A percentile compares a stretch with the other conserved stretches of the same genome.
phyloP scores from a whole-genome alignment of 2,113 vertebrate genomes.

The Takifugu bimaculatus region DNA sequence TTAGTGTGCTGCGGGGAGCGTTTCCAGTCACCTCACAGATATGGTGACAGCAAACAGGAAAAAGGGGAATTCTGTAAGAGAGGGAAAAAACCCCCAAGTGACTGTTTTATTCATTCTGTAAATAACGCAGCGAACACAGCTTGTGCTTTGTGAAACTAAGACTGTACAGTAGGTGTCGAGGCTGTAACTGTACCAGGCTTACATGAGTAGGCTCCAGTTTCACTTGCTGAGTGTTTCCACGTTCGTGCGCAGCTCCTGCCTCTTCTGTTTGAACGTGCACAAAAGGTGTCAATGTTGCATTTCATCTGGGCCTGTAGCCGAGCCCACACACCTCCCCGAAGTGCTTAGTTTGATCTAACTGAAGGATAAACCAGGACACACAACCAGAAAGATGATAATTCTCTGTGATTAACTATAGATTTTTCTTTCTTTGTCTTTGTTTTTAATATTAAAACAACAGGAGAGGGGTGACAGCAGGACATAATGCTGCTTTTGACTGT shows the following conservation, averaged over 20 bases:
- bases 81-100: conserved; percentile 1
- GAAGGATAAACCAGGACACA: neutral
- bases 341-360: neutral
- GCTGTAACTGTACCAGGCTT: neutral
- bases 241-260: neutral
- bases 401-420: neutral
- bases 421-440: neutral
- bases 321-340: conserved; percentile 13
- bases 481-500: neutral
- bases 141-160: neutral
- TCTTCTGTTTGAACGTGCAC: conserved; percentile 13
- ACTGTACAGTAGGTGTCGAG: neutral
- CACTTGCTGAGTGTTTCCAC: conserved; percentile 6
- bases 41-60: neutral
- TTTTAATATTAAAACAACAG: neutral
- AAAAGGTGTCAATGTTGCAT: neutral
- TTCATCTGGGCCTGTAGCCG: neutral
- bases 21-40: neutral
- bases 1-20: neutral
- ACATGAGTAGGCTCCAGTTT: neutral
- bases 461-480: neutral
- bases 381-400: neutral
- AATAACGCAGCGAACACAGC: neutral
- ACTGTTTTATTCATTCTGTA: conserved; percentile 3
- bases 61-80: conserved; percentile 39